Evolutionary conservation across 2,888 invertebrate genomes (phyloP).

Genomic region (Stenoptilia bipunctidactyla): DNA sequence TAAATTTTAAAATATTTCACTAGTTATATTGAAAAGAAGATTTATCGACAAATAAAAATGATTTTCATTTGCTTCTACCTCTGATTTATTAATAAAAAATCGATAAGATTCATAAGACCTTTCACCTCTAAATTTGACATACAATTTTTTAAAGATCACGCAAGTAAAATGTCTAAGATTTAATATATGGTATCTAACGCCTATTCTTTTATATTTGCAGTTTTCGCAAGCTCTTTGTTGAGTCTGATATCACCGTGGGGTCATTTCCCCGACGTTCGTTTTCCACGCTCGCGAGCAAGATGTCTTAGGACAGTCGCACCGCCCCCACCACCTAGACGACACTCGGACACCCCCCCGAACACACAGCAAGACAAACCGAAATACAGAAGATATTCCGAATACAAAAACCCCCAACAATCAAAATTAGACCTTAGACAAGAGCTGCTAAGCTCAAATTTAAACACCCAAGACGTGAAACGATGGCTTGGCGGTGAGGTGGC

Average conservation of each 20-base stretch:
- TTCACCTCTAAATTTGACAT: too few relatives aligned
- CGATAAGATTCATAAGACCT: too few relatives aligned
- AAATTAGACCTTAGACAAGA: constrained; percentile 50
- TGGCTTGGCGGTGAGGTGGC: constrained; percentile 50
- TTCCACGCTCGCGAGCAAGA: constrained; percentile 81
- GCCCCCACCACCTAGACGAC: constrained; percentile 54
- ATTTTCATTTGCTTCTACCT: too few relatives aligned
- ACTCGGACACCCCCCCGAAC: constrained; percentile 31
- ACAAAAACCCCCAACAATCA: constrained; percentile 22
- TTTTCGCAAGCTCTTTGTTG: constrained; percentile 92
- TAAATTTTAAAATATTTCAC: too few relatives aligned
- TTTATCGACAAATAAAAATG: too few relatives aligned
- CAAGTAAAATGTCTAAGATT: too few relatives aligned
- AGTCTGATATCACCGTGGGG: constrained; percentile 78
- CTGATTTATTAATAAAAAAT: too few relatives aligned
- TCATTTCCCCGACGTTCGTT: constrained; percentile 86
- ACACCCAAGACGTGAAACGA: constrained; percentile 34
- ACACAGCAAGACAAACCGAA: constrained; percentile 14
- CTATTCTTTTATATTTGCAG: constrained; percentile 47
- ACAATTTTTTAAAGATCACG: too few relatives aligned
- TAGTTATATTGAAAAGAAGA: too few relatives aligned
- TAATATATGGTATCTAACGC: too few relatives aligned
- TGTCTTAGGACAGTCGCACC: constrained; percentile 70
- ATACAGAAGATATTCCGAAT: constrained; percentile 30
- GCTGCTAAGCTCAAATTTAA: constrained; percentile 38